These are phyloP conservation scores for Xiphophorus birchmanni DNA, from an alignment of 2,797 vertebrate species.

Conservation along the genomic window DNA sequence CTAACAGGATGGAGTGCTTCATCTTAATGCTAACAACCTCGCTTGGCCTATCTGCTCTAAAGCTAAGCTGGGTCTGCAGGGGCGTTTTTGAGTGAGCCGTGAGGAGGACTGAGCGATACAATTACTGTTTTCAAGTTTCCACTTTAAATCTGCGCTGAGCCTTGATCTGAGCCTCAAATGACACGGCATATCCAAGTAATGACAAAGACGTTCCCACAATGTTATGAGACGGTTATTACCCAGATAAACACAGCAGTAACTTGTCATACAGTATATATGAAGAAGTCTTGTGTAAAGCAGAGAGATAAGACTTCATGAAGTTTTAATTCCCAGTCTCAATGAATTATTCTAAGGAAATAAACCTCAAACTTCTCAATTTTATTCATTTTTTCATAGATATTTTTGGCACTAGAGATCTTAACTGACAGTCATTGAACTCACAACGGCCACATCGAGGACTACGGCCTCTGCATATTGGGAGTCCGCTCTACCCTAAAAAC, in stretches of 20 bases:
- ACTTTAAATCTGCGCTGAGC: slow-evolving; percentile 43
- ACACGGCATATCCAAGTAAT: slow-evolving; percentile 42
- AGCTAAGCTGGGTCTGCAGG: slow-evolving; percentile 45
- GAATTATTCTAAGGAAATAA: slow-evolving; percentile 10
- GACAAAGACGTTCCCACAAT: slow-evolving; percentile 34
- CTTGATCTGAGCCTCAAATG: slow-evolving; percentile 42
- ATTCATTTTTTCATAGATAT: no score
- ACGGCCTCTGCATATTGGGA: no score
- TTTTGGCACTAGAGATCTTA: no score
- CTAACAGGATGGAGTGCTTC: slow-evolving; percentile 42
- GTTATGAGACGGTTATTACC: slow-evolving; percentile 53
- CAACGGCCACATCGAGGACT: no score
- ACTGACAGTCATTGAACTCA: no score
- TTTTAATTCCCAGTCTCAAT: slow-evolving; percentile 13
- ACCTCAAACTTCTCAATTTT: slow-evolving; percentile 11
- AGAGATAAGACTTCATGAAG: slow-evolving; percentile 45
- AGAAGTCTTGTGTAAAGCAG: slow-evolving; percentile 25
- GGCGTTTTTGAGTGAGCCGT: slow-evolving; percentile 37
- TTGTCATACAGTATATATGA: slow-evolving; percentile 24
- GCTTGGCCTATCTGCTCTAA: slow-evolving; percentile 37
- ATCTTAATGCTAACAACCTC: slow-evolving; percentile 36
- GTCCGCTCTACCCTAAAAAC: not conserved
- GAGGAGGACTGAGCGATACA: slow-evolving; percentile 48
- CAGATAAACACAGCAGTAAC: slow-evolving; percentile 33
- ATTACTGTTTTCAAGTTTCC: slow-evolving; percentile 58